Evolutionary conservation across 2,797 vertebrate species (phyloP).

Genomic region (Chelidonichthys spinosus): DNA sequence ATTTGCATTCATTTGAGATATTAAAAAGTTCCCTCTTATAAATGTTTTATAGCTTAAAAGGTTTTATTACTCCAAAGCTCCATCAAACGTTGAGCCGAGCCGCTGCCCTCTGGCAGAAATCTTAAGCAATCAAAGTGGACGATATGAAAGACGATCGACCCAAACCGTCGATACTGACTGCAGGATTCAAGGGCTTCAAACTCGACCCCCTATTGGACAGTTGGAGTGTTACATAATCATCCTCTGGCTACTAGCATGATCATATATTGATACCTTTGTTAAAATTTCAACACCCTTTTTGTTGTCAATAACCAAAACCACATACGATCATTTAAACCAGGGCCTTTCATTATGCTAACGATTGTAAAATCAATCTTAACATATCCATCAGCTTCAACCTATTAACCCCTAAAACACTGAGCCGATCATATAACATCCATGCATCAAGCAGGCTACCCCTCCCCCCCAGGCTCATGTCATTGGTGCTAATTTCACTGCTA

Average conservation of each 20-base stretch:
- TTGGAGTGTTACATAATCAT: neutral
- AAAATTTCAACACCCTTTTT: conserved; percentile 35
- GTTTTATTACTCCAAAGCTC: neutral
- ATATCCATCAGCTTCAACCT: conserved; percentile 59
- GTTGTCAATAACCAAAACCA: conserved; percentile 27
- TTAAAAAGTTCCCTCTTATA: neutral
- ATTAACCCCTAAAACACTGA: conserved; percentile 57
- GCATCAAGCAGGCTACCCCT: conserved; percentile 26
- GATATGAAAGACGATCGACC: neutral
- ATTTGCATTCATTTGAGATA: neutral
- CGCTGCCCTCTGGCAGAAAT: neutral
- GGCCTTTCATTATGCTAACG: conserved; percentile 58
- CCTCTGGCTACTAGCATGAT: conserved; percentile 9
- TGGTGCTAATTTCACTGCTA: conserved; percentile 36
- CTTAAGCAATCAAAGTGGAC: neutral
- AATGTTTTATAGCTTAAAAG: neutral
- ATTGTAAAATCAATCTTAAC: conserved; percentile 69
- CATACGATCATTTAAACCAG: conserved; percentile 39
- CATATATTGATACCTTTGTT: conserved; percentile 23
- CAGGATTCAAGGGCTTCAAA: neutral
- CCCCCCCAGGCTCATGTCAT: conserved; percentile 20
- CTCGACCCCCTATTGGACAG: neutral
- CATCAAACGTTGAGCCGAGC: too few relatives aligned
- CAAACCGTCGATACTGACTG: neutral
- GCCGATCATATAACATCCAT: conserved; percentile 32